Evolutionary conservation across 2,113 vertebrate species (phyloP).

Genomic region (Lagopus muta): DNA sequence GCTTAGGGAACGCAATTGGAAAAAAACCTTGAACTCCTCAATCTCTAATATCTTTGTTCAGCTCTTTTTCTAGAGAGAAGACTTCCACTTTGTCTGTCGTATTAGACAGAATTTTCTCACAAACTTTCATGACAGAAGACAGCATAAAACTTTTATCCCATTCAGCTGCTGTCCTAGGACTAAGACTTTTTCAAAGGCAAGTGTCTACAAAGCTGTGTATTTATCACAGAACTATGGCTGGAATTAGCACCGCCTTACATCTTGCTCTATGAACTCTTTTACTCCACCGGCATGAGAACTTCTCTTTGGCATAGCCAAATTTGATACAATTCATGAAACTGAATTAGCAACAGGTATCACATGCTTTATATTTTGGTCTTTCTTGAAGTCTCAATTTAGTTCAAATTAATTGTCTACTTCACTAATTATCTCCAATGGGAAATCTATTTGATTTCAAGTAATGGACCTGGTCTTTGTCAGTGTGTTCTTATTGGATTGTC

Average conservation of each 20-base stretch:
- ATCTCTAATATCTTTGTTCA: background rate
- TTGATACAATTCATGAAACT: background rate
- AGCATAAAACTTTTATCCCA: background rate
- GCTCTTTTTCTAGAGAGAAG: background rate
- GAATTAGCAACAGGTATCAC: background rate
- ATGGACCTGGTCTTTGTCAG: background rate
- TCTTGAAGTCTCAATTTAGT: background rate
- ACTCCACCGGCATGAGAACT: background rate
- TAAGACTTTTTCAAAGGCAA: background rate
- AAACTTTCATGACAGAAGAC: background rate
- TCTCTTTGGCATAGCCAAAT: background rate
- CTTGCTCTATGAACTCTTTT: background rate
- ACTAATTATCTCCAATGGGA: background rate
- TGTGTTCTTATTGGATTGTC: background rate
- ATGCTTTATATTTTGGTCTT: background rate
- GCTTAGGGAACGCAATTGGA: background rate
- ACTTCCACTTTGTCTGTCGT: accelerated
- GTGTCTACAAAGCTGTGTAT: accelerated
- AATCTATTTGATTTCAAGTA: background rate
- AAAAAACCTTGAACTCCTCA: background rate
- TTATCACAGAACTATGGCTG: background rate
- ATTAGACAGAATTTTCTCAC: background rate
- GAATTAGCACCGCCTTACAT: background rate
- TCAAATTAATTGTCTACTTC: background rate
- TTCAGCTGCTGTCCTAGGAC: background rate